These are phyloP conservation scores for Cyprinella venusta DNA, from an alignment of 2,797 vertebrate genomes.

Conservation along the genomic window DNA sequence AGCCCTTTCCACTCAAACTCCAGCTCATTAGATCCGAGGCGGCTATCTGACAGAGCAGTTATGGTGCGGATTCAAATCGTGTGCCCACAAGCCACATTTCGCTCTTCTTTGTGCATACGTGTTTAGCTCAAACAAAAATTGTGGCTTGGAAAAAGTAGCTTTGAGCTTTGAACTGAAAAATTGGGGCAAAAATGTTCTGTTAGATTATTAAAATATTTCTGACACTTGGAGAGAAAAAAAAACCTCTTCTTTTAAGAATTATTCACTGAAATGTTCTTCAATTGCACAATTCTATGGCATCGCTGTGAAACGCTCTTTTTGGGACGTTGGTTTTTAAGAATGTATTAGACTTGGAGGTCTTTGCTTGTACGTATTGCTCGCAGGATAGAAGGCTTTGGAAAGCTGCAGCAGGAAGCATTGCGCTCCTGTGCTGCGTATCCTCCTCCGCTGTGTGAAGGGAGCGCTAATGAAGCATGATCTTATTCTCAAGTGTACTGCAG, in stretches of 20 bases:
- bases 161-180: background rate
- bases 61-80: conserved; percentile 3
- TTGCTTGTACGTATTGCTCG: background rate
- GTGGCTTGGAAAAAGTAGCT: background rate
- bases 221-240: too few species aligned
- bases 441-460: conserved; percentile 32
- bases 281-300: background rate
- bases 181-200: background rate
- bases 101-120: background rate
- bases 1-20: conserved; percentile 34
- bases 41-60: conserved; percentile 7
- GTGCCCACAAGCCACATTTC: background rate
- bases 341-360: background rate
- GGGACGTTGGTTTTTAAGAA: background rate
- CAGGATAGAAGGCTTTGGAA: background rate
- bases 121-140: background rate
- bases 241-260: background rate
- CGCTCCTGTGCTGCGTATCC: conserved; percentile 15
- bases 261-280: background rate
- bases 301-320: background rate
- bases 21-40: conserved; percentile 4
- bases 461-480: conserved; percentile 31
- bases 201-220: background rate
- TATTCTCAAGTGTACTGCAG: conserved; percentile 43
- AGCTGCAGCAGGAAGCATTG: conserved; percentile 14